Conservation (phyloP, 2,113 vertebrate species). For the Perccottus glenii region DNA sequence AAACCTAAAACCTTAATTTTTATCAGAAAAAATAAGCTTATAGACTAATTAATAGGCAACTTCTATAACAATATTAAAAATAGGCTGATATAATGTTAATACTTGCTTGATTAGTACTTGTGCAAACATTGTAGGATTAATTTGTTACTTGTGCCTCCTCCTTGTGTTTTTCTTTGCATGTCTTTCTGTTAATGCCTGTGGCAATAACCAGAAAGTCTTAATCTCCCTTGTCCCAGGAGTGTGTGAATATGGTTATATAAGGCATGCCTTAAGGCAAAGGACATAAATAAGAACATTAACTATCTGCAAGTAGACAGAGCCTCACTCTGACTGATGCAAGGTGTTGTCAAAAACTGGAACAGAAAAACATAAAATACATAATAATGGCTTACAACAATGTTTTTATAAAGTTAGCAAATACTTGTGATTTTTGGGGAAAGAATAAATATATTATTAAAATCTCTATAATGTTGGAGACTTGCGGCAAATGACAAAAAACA, state of each 20-base stretch:
- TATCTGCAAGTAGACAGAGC: slow-evolving; percentile 9
- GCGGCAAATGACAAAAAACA: too few species aligned
- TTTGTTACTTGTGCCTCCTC: background rate
- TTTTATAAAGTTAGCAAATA: background rate
- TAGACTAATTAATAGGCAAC: too few species aligned
- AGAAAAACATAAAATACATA: background rate
- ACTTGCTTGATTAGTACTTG: background rate
- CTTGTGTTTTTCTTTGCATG: slow-evolving; percentile 3
- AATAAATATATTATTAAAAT: too few species aligned
- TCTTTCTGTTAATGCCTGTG: background rate
- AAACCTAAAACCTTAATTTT: too few species aligned
- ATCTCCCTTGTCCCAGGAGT: slow-evolving; percentile 13
- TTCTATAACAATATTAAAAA: too few species aligned
- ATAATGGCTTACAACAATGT: background rate
- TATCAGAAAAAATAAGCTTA: too few species aligned
- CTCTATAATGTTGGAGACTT: too few species aligned
- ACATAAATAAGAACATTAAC: slow-evolving; percentile 39
- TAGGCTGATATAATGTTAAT: too few species aligned
- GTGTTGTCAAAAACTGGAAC: slow-evolving; percentile 17
- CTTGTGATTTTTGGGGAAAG: too few species aligned
- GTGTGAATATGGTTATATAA: slow-evolving; percentile 32
- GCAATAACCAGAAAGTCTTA: slow-evolving; percentile 18
- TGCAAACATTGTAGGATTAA: slow-evolving; percentile 1
- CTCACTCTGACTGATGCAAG: slow-evolving; percentile 27
- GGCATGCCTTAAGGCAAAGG: slow-evolving; percentile 18